Conservation (phyloP, 1,140 invertebrate species). For the Zophobas morio region DNA sequence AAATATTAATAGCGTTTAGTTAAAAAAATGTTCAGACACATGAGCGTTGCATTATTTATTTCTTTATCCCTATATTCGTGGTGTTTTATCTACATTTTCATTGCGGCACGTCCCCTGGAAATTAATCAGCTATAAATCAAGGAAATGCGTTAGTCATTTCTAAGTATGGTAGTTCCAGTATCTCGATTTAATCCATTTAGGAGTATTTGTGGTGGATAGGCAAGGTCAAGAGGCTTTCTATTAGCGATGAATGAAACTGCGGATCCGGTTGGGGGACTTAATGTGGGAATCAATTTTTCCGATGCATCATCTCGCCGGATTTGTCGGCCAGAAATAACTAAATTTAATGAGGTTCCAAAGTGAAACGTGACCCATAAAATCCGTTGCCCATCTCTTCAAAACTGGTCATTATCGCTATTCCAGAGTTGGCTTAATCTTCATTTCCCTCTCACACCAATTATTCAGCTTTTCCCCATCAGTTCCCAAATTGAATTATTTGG, state of each 20-base stretch:
- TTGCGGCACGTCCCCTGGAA: background rate
- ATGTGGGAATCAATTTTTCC: slow-evolving; percentile 1
- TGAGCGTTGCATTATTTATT: slow-evolving; percentile 15
- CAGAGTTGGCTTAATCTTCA: slow-evolving; percentile 30
- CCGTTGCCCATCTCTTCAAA: slow-evolving; percentile 25
- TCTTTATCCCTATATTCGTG: background rate
- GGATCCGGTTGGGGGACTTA: background rate
- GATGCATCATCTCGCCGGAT: slow-evolving; percentile 12
- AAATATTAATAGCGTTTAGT: slow-evolving; percentile 4
- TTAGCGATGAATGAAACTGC: slow-evolving; percentile 3
- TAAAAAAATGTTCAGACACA: background rate
- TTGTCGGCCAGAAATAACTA: slow-evolving; percentile 10
- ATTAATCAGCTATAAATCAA: slow-evolving; percentile 3
- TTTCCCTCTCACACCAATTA: slow-evolving; percentile 38
- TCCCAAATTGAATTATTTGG: slow-evolving; percentile 41
- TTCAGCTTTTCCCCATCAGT: slow-evolving; percentile 37
- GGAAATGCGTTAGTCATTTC: slow-evolving; percentile 14
- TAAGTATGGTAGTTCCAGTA: background rate
- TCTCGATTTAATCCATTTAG: background rate
- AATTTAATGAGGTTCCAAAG: slow-evolving; percentile 21
- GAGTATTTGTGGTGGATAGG: background rate
- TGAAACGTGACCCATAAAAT: slow-evolving; percentile 33
- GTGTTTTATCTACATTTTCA: background rate
- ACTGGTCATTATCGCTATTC: slow-evolving; percentile 36
- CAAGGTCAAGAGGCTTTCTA: slow-evolving; percentile 9